Conservation (phyloP, 2,797 vertebrate species). For the Chiroxiphia lanceolata region DNA sequence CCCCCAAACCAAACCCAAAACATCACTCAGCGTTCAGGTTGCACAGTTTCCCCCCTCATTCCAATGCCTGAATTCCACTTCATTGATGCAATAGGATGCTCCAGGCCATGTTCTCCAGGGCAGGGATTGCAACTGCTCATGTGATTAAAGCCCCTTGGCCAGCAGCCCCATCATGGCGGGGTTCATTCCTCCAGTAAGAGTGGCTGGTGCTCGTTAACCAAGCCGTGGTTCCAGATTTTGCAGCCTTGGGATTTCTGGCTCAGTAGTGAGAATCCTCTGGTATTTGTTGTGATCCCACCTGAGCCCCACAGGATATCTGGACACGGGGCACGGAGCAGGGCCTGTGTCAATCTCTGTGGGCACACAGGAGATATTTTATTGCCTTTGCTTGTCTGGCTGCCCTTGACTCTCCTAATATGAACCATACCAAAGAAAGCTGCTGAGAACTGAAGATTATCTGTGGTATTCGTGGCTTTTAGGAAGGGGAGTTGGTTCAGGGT, state of each 20-base stretch:
- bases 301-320: background rate
- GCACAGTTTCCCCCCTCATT: background rate
- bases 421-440: constrained; percentile 51
- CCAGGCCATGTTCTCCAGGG: background rate
- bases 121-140: background rate
- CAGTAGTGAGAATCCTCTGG: background rate
- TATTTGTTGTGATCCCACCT: constrained; percentile 3
- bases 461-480: constrained; percentile 21
- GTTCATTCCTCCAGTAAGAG: background rate
- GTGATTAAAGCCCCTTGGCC: constrained; percentile 28
- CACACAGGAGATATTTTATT: background rate
- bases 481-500: constrained; percentile 30
- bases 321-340: background rate
- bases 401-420: constrained; percentile 35
- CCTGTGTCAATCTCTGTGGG: background rate
- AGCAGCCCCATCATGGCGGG: background rate
- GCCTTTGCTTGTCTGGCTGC: constrained; percentile 31
- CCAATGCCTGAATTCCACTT: background rate
- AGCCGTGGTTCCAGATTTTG: background rate
- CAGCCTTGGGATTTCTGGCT: background rate
- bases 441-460: constrained; percentile 36
- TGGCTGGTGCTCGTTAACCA: background rate
- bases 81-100: background rate
- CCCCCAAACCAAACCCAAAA: background rate
- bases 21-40: background rate